These are phyloP conservation scores for Drosophila hawaiiensis DNA, from an alignment of 2,888 invertebrate species.

Conservation along the genomic window DNA sequence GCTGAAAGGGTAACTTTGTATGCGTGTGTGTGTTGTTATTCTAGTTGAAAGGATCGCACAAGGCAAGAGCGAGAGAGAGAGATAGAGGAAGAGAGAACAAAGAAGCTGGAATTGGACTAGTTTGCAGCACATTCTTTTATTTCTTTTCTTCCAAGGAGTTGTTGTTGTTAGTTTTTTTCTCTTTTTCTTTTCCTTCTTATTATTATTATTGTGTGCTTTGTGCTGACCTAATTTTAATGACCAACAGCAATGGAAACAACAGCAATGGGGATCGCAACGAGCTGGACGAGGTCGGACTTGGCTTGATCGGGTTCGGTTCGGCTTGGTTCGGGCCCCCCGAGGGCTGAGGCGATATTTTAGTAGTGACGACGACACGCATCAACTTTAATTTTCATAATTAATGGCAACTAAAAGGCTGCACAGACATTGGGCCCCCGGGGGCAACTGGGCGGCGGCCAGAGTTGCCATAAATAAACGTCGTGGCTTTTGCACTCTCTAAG, in stretches of 20 bases:
- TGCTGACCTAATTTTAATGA: constrained; percentile 76
- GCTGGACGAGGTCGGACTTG: constrained; percentile 11
- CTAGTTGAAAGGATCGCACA: constrained; percentile 68
- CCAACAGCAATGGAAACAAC: constrained; percentile 48
- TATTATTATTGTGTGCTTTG: constrained; percentile 49
- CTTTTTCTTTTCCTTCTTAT: constrained; percentile 15
- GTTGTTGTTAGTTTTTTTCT: constrained; percentile 8
- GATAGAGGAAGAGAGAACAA: constrained; percentile 7
- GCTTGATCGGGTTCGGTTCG: constrained; percentile 4
- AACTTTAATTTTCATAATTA: constrained; percentile 77
- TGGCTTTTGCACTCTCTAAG: constrained; percentile 45
- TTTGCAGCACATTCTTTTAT: constrained; percentile 38
- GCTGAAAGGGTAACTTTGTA: constrained; percentile 29
- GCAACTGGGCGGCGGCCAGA: constrained; percentile 34
- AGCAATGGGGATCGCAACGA: constrained; percentile 31
- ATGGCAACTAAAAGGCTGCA: constrained; percentile 61
- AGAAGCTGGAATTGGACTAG: constrained; percentile 61
- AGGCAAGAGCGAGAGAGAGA: constrained; percentile 16
- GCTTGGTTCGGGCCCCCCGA: constrained; percentile 18
- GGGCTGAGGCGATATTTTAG: constrained; percentile 58
- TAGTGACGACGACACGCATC: constrained; percentile 70
- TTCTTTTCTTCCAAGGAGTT: constrained; percentile 20
- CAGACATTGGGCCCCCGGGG: constrained; percentile 19
- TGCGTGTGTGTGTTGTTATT: constrained; percentile 44
- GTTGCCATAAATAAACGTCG: constrained; percentile 60